Base-by-base conservation (phyloP, 2,797 vertebrate genomes). In the Sebastes trivittatus region DNA sequence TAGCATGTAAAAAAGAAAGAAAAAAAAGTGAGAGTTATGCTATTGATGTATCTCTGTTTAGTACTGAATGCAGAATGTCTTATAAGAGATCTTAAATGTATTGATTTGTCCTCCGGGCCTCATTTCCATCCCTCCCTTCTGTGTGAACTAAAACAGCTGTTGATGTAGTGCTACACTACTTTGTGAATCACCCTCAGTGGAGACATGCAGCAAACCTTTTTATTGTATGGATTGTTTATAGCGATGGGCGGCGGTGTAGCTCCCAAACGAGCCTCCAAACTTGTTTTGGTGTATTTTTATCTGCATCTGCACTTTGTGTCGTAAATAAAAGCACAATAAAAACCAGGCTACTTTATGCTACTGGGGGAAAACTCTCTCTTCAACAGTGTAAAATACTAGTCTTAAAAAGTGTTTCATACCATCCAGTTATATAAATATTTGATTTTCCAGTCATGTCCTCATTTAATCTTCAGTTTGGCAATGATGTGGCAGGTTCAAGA, bases 71-170 rank as follows among this genome's bases (percentile, higher is more conserved):
- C 49, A 54, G 22, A 73, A 38, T 66, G n/a, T 5, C 11, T 69
- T 10, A 11, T 22, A 84, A 32, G 3, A 49, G 32, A 63, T 65
- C 32, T 72, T 42, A 72, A 81, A 52, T 76, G 30, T 75, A 60
- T 60, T 14, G 32, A 52, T 86, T 66, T 38, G 30, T 62, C 70
- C 68, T 71, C 49, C 23, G 30, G 63, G 75, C 65, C 67, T 83
- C 10, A 20, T 78, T 79, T 80, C 55, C 42, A 65, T 76, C 16
- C 9, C 8, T 55, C 27, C n/a, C 6, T 32, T 83, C 32, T 63
- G 20, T 80, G 25, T 72, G 63, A 79, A 72, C 34, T 52, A 49
- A 81, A 66, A 69, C 58, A 89, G 79, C 56, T 63, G 58, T 34
- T 46, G 4, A 64, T 59, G 36, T 27, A 34, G 38, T 64, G 66